These are phyloP conservation scores for Antedon mediterranea DNA, from an alignment of 53 echinoderm and acorn worm species.

Conservation along the genomic window DNA sequence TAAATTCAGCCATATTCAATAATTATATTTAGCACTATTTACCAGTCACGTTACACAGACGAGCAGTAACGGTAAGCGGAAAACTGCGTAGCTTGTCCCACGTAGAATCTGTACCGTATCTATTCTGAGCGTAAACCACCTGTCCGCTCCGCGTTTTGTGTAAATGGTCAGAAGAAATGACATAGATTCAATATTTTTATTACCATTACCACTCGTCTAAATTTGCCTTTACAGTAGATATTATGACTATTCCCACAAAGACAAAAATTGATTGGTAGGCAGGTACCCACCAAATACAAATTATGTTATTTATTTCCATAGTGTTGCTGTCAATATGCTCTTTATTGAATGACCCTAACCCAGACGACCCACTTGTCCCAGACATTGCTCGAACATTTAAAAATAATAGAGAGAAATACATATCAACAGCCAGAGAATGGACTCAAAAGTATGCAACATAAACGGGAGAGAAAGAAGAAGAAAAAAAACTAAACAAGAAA, in stretches of 20 bases:
- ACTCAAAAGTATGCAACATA: slow-evolving; percentile 84
- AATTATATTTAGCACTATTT: background rate
- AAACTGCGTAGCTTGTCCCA: no score
- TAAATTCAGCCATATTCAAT: background rate
- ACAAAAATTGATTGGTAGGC: no score
- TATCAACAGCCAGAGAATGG: slow-evolving; percentile 58
- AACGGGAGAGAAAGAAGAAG: background rate
- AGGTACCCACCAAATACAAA: background rate
- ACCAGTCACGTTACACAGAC: no score
- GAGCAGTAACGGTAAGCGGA: no score
- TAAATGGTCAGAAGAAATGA: no score
- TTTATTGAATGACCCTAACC: slow-evolving; percentile 54
- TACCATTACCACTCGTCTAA: no score
- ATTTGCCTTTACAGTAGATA: no score
- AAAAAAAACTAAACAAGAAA: background rate
- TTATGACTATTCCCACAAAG: no score
- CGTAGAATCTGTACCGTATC: no score
- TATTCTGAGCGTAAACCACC: no score
- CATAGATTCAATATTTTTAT: no score
- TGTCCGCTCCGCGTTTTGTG: no score
- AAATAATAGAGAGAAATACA: slow-evolving; percentile 41
- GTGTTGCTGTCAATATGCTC: slow-evolving; percentile 95
- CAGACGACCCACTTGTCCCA: slow-evolving; percentile 40
- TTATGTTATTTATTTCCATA: slow-evolving; percentile 17
- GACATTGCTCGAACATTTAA: slow-evolving; percentile 92